Base-by-base conservation (phyloP, 1,140 invertebrate species). In the Pseudomyrmex dendroicus region DNA sequence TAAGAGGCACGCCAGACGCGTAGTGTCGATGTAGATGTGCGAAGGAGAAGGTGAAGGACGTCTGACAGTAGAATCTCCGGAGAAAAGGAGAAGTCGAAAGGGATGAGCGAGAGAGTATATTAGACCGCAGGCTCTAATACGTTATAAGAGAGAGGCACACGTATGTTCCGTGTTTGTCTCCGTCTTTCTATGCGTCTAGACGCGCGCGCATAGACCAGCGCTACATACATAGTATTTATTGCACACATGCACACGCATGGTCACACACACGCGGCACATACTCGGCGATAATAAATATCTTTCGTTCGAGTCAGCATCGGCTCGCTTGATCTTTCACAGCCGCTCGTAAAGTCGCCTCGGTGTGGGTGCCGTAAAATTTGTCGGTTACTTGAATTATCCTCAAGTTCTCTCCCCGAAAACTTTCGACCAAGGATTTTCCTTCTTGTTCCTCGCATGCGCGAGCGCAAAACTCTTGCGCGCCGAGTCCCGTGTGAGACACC, bases 321-420 rank as follows among this genome's bases (percentile, higher is more conserved):
- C 84, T 83, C 85, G 85, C 89, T 91, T 91, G 90, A 91, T 91
- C 90, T 91, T 91, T 90, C 90, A 86, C 84, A 90, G 89, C 83
- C 83, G 87, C 83, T 91, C 90, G 89, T 91, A 91, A 91, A 91
- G 66, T 25, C 68, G 56, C 67, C 70, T 72, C 62, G 80, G 67
- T 84, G 72, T 80, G 78, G 72, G 13, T 35, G 35, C 76, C 90
- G 86, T 91, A 88, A 90, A 91, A 91, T 91, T 91, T 91, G 85
- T 91, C 86, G 73, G 73, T 50, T 82, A 89, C 86, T 86, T 83
- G 86, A 88, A 83, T 84, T 86, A 88, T 85, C 82, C 72, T 61
- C 57, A 17, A 76, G 48, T 56, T 46, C 62, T 82, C 35, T 46
- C 22, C n/a, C 82, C 54, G 85, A 90, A 82, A 80, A 56, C 82